Base-by-base conservation (phyloP, 2,797 vertebrate genomes). In the Sylvia borin region DNA sequence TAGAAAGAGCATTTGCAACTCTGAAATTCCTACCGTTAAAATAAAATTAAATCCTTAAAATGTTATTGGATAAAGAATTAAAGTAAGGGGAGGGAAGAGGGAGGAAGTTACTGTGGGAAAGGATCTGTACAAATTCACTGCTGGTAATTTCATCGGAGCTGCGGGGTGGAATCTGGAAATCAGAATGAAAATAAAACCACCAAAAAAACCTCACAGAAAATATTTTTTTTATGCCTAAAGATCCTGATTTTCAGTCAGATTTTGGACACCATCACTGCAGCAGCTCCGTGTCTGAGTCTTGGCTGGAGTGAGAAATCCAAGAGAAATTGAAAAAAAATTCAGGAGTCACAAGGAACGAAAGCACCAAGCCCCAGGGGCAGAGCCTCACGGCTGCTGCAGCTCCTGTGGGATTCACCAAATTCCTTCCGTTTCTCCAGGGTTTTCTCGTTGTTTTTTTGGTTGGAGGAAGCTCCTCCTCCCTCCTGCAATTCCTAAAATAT, bases 351-450 rank as follows among this genome's bases (percentile, higher is more conserved):
- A 1, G 7, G 32, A 54, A 22, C 38, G 4, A 16, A 75, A 15
- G 26, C 45, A 3, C 3, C 13, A n/a, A n/a, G 7, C 29, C 29
- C 11, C 54, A 3, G 0, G 17, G 45, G 8, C 64, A n/a, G 70
- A 3, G 18, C 3, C 0, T 4, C 22, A 31, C 1, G 0, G 9
- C 73, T 31, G 86, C 76, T 54, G 76, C 68, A 61, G 62, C 40
- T 47, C 54, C 20, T 2, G 9, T 1, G 61, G 51, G 70, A 66
- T 20, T 24, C 36, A 34, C 36, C 67, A 18, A 25, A 8, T 10
- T 6, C 10, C 18, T 32, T 38, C 48, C 22, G 22, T 25, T 4
- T 36, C 20, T 1, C 5, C 25, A 2, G 1, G 22, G 4, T 13
- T 72, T 60, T 25, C 73, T 66, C 19, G 2, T 5, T 58, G 82